A percentile compares a stretch with the other conserved stretches of the same genome.
phyloP scores from a whole-genome alignment of 2,888 invertebrate species.

The Lasioglossum vierecki region DNA sequence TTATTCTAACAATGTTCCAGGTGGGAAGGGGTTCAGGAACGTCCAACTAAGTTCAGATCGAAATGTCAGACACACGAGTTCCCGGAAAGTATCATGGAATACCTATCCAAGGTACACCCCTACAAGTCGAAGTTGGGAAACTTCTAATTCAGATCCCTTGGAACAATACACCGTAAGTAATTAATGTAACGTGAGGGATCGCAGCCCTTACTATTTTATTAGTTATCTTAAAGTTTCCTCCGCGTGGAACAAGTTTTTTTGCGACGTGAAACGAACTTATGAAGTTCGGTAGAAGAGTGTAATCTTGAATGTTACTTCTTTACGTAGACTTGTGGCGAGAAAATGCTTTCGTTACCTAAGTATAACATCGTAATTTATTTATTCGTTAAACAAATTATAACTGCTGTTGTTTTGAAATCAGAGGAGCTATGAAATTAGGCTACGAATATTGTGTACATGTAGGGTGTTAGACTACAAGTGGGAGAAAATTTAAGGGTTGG shows the following conservation, averaged over 20 bases:
- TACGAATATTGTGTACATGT: too few species aligned
- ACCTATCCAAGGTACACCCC: slow-evolving; percentile 19
- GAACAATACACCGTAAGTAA: background rate
- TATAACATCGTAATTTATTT: too few species aligned
- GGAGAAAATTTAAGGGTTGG: too few species aligned
- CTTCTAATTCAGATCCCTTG: background rate
- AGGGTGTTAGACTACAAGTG: too few species aligned
- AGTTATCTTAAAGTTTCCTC: background rate
- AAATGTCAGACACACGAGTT: slow-evolving; percentile 51
- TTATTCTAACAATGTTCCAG: background rate
- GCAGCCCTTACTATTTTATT: background rate
- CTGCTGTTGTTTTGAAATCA: too few species aligned
- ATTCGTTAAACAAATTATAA: too few species aligned
- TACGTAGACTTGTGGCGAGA: too few species aligned
- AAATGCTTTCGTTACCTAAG: too few species aligned
- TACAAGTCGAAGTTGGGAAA: background rate
- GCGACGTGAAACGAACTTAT: background rate
- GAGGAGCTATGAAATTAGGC: too few species aligned
- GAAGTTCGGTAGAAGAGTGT: too few species aligned
- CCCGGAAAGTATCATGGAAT: slow-evolving; percentile 17
- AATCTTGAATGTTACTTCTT: too few species aligned
- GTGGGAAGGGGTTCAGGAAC: background rate
- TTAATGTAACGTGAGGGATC: background rate
- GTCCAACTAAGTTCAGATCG: slow-evolving; percentile 45
- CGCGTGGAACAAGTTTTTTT: background rate